Evolutionary conservation across 1,140 invertebrate genomes (phyloP).

Genomic region (Lucilia cuprina): DNA sequence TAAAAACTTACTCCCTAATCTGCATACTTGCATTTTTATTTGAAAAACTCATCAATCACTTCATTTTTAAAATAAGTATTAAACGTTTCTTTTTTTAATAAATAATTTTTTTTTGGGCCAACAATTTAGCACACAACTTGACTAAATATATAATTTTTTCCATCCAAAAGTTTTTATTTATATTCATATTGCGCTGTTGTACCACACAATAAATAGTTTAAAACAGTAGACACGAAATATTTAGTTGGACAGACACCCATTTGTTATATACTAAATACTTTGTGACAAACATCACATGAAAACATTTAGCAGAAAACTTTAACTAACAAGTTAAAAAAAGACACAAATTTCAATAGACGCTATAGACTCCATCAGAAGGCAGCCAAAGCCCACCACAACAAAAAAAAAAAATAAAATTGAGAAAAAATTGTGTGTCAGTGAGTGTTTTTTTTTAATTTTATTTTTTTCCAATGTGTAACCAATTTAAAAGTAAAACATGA

Average conservation of each 20-base stretch:
- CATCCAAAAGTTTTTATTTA: neutral
- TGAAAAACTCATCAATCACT: neutral
- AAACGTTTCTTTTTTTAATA: neutral
- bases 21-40: neutral
- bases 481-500: conserved; percentile 26
- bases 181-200: no score
- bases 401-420: neutral
- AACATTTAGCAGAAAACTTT: neutral
- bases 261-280: no score
- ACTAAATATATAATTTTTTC: neutral
- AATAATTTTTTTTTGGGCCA: neutral
- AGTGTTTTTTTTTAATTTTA: neutral
- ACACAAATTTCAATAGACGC: no score
- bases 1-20: no score
- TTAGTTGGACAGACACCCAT: no score
- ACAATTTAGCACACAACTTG: neutral
- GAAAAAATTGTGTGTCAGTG: neutral
- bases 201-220: neutral
- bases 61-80: neutral
- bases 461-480: neutral
- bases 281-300: no score
- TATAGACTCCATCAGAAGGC: neutral
- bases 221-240: neutral
- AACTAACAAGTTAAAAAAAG: neutral
- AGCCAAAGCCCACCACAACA: neutral